phyloP scores from a whole-genome alignment of 2,113 vertebrate species.

The Raja brachyura region DNA sequence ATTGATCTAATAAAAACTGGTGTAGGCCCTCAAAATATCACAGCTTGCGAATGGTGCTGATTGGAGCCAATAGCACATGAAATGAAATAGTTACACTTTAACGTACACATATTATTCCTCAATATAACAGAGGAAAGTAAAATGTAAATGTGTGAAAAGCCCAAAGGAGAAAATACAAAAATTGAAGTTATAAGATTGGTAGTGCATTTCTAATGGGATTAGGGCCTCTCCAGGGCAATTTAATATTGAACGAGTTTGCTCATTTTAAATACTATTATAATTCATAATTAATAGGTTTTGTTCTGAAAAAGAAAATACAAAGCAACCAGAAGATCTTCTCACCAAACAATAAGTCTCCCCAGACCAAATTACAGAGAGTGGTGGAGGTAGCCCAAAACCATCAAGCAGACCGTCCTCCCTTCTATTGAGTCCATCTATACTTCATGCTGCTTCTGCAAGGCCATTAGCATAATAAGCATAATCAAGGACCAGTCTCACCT shows the following conservation, averaged over 20 bases:
- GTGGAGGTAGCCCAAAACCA: too few species aligned
- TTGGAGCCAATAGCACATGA: not conserved
- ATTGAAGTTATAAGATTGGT: not conserved
- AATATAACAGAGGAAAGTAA: not conserved
- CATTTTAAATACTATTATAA: not conserved
- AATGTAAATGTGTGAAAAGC: not conserved
- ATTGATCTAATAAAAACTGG: not conserved
- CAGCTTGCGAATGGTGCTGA: not conserved
- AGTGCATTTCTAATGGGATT: not conserved
- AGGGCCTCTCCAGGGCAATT: not conserved
- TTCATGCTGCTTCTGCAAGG: too few species aligned
- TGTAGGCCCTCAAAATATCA: not conserved
- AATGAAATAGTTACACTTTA: constrained; percentile 7
- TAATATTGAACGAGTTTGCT: not conserved
- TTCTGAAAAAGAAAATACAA: not conserved
- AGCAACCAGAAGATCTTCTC: not conserved
- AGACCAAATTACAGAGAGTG: too few species aligned
- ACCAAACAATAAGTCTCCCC: not conserved
- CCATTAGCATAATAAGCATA: too few species aligned
- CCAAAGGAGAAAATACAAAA: not conserved
- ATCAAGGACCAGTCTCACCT: too few species aligned
- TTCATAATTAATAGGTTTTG: not conserved
- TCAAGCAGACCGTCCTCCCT: too few species aligned
- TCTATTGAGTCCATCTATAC: too few species aligned
- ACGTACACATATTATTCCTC: not conserved